Evolutionary conservation across 2,888 invertebrate species (phyloP), one percentile per base, ranked within the genome.

Genomic region (Trilocha varians): DNA sequence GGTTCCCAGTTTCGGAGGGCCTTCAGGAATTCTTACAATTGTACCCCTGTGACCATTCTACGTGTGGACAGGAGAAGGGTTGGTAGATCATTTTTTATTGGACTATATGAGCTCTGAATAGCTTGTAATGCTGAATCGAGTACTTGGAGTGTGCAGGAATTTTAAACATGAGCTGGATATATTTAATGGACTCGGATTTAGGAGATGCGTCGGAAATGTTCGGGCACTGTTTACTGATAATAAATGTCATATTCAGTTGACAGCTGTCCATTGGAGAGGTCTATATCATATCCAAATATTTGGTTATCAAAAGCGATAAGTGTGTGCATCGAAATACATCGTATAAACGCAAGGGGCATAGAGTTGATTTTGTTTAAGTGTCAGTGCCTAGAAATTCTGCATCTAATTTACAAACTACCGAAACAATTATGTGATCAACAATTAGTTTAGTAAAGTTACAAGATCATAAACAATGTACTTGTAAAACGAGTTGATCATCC

Each of bases 121-220:
- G 71, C 60, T 25, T 57, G 66, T 69, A 65, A 70, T 63, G 65
- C 68, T 66, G 75, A 70, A 74, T 74, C 76, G 67, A 70, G 72
- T 63, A 58, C 62, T 57, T 59, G 53, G 60, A 59, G 64, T 68
- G 60, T 62, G 68, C 65, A 63, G 62, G 75, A 75, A 68, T 76
- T 75, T 78, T 63, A 68, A 72, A 66, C 69, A 65, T 57, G 62
- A 61, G 65, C 59, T 59, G 59, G 55, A 55, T 62, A 59, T 63
- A 63, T 62, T 53, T 54, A 49, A 52, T 52, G 53, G 52, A 49
- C 43, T 39, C 48, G 55, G 53, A 52, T 57, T 53, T 56, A 44
- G 39, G 15, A 8, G 32, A 14, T 16, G 14, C 55, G 53, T 46
- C 49, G 48, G 45, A 53, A 41, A 50, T 42, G 48, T 54, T n/a